Conservation (phyloP, 2,113 vertebrate species). For the Onychostoma macrolepis region DNA sequence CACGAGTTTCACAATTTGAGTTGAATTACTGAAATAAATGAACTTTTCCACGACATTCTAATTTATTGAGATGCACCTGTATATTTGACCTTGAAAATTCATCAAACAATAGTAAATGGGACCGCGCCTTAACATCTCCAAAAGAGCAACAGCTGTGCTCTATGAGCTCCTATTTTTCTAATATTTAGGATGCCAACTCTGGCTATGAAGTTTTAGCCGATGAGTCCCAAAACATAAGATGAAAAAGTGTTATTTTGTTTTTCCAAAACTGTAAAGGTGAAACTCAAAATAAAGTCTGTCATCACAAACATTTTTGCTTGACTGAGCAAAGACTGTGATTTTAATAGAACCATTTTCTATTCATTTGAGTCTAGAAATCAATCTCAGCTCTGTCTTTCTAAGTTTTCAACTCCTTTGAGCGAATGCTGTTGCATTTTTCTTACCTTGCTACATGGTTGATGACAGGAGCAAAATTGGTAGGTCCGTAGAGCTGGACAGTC, state of each 20-base stretch:
- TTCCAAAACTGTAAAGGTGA: background rate
- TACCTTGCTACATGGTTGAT: slow-evolving; percentile 94
- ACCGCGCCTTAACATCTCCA: no score
- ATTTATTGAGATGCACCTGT: no score
- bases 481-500: slow-evolving; percentile 94
- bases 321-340: background rate
- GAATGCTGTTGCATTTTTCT: slow-evolving; percentile 23
- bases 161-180: background rate
- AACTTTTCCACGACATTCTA: no score
- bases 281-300: background rate
- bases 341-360: background rate
- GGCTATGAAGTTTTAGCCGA: background rate
- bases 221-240: background rate
- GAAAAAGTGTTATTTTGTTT: background rate
- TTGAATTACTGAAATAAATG: no score
- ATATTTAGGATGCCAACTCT: background rate
- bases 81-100: no score
- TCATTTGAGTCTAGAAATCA: background rate
- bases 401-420: background rate
- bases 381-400: background rate
- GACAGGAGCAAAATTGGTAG: slow-evolving; percentile 93
- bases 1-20: no score
- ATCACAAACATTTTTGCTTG: background rate
- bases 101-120: no score
- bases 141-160: background rate